Percentiles rank a stretch among this genome's conserved stretches.
These are phyloP conservation scores for Mimas tiliae DNA, from an alignment of 2,888 invertebrate genomes.

Conservation along the genomic window DNA sequence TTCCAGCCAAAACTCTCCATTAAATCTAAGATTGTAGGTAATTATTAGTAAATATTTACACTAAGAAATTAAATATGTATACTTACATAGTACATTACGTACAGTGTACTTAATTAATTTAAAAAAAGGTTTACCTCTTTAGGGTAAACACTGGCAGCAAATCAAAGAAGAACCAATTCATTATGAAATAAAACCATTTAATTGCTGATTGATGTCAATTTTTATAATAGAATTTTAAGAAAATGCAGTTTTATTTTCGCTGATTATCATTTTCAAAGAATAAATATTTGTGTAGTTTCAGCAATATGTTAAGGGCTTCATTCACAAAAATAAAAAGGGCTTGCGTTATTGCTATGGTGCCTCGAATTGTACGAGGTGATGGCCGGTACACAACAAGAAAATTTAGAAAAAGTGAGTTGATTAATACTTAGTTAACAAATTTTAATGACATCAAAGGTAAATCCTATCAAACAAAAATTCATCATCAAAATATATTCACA, in stretches of 20 bases:
- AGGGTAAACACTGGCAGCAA: constrained; percentile 44
- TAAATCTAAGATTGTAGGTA: too few relatives aligned
- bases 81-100: too few relatives aligned
- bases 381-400: constrained; percentile 43
- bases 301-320: constrained; percentile 55
- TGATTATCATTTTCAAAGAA: constrained; percentile 47
- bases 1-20: too few relatives aligned
- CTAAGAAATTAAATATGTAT: too few relatives aligned
- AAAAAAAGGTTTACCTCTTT: too few relatives aligned
- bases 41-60: too few relatives aligned
- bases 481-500: too few relatives aligned
- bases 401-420: constrained; percentile 54
- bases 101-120: too few relatives aligned
- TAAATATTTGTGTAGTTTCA: constrained; percentile 32
- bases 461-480: too few relatives aligned
- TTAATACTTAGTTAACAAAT: background rate
- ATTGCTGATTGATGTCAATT: constrained; percentile 36
- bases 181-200: constrained; percentile 26
- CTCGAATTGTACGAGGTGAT: constrained; percentile 49
- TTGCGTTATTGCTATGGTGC: constrained; percentile 45
- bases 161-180: constrained; percentile 30
- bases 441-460: too few relatives aligned
- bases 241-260: constrained; percentile 65
- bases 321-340: constrained; percentile 54
- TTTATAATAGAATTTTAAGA: constrained; percentile 40